Conservation (phyloP, 2,113 vertebrate species). For the Galeopterus variegatus region DNA sequence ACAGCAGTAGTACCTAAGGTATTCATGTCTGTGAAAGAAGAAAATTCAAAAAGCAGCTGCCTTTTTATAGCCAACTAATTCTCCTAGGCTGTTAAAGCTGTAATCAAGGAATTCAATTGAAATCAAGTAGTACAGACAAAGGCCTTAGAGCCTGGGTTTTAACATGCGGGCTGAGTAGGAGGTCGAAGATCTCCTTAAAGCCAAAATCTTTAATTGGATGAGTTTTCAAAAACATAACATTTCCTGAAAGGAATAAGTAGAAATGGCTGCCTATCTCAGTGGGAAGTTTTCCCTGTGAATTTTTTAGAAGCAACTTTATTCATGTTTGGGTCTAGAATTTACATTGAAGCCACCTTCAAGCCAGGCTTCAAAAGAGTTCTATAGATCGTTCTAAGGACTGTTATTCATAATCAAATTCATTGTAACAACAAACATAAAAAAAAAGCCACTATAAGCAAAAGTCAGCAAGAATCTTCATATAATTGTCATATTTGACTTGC, state of each 20-base stretch:
- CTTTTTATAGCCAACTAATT: not conserved
- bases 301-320: not conserved
- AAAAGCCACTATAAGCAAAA: not conserved
- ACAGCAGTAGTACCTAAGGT: not conserved
- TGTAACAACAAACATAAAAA: not conserved
- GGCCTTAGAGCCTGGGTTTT: not conserved
- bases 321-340: not conserved
- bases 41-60: not conserved
- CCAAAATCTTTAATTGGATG: not conserved
- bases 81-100: not conserved
- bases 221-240: not conserved
- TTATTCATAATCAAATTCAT: not conserved
- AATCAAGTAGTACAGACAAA: not conserved
- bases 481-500: not conserved
- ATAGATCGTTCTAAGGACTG: not conserved
- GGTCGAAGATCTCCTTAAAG: not conserved
- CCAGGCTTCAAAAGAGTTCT: not conserved
- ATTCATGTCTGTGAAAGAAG: not conserved
- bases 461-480: not conserved
- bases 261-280: not conserved
- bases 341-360: not conserved
- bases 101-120: slow-evolving; percentile 6
- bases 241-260: not conserved
- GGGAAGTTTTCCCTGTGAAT: not conserved
- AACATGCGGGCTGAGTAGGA: not conserved